A percentile compares a stretch with the other conserved stretches of the same genome.
Conservation (phyloP, 2,797 vertebrate genomes). For the Valencia hispanica region DNA sequence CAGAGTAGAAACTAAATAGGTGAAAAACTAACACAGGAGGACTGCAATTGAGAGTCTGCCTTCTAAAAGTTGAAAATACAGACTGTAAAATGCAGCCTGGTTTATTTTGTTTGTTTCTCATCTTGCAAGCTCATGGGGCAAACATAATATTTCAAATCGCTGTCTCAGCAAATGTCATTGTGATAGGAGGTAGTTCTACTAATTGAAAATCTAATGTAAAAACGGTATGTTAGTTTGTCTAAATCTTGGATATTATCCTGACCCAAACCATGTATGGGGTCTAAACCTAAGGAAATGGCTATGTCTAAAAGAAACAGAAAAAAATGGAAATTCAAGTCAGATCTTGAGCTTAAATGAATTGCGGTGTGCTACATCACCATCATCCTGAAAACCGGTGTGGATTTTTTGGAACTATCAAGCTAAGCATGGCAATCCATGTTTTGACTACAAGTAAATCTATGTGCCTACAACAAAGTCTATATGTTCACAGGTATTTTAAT, state of each 20-base stretch:
- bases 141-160: neutral
- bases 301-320: neutral
- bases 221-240: neutral
- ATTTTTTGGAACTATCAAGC: neutral
- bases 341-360: neutral
- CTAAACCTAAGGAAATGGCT: neutral
- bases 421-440: neutral
- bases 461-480: neutral
- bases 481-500: neutral
- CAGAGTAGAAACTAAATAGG: conserved; percentile 26
- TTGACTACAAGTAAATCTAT: neutral
- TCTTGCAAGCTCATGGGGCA: neutral
- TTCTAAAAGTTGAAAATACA: neutral
- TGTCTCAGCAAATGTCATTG: neutral
- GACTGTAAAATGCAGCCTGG: conserved; percentile 1
- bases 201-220: no score
- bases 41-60: neutral
- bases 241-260: neutral
- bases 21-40: conserved; percentile 7
- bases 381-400: neutral
- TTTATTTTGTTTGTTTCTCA: neutral
- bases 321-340: neutral
- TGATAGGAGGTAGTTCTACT: neutral
- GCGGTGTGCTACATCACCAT: neutral
- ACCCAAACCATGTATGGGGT: neutral